Conservation (phyloP, 1,140 invertebrate genomes). For the Akabosia matsudoensis region DNA sequence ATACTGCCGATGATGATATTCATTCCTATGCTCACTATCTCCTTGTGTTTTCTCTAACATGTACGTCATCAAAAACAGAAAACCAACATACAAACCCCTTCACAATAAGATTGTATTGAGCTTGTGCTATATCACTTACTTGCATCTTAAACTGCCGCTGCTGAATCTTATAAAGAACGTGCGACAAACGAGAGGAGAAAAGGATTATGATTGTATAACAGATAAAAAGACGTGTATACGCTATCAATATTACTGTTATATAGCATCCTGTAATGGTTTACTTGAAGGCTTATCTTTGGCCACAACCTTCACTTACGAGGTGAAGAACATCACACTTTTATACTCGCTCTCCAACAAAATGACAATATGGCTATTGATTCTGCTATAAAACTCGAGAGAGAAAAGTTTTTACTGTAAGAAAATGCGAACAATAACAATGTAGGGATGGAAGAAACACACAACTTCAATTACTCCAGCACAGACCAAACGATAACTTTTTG, state of each 20-base stretch:
- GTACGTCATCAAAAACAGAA: no score
- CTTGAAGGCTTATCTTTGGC: no score
- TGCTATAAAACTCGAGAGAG: neutral
- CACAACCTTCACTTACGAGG: conserved; percentile 2
- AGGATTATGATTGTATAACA: neutral
- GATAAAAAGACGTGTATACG: no score
- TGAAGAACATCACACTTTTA: conserved; percentile 13
- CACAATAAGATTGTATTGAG: conserved; percentile 3
- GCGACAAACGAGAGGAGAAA: conserved; percentile 8
- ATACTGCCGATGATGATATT: neutral
- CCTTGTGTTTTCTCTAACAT: neutral
- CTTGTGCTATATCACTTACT: conserved; percentile 9
- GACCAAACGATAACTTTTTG: no score
- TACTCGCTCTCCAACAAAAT: neutral
- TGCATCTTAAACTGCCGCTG: neutral
- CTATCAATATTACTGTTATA: neutral
- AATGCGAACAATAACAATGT: no score
- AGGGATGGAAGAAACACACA: neutral
- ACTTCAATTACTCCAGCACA: conserved; percentile 27
- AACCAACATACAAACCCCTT: neutral
- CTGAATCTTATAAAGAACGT: neutral
- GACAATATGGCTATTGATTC: neutral
- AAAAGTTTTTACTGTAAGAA: no score
- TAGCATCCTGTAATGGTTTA: no score
- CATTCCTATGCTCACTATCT: neutral